These are phyloP conservation scores for Lasioglossum vierecki DNA, from an alignment of 2,888 invertebrate species.

Conservation along the genomic window DNA sequence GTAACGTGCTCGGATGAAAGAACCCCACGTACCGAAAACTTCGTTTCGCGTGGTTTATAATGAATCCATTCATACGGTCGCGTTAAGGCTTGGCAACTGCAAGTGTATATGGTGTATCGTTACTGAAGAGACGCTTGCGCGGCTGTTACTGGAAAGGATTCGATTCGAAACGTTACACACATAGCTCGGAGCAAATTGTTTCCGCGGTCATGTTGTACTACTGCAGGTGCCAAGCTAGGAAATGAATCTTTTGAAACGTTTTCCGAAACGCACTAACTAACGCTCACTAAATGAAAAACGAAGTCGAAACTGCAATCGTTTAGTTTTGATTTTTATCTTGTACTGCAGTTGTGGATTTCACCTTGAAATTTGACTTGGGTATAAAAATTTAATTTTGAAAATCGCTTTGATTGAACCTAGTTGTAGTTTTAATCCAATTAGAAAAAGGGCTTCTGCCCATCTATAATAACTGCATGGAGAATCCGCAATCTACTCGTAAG, in stretches of 20 bases:
- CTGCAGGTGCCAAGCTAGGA: background rate
- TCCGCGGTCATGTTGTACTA: background rate
- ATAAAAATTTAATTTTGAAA: too few relatives aligned
- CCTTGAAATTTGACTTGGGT: background rate
- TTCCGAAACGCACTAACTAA: background rate
- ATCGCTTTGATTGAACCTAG: too few relatives aligned
- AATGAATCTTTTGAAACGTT: background rate
- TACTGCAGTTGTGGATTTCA: background rate
- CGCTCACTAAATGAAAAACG: background rate
- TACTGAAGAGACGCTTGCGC: background rate
- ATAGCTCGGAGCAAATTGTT: background rate
- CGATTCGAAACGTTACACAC: background rate
- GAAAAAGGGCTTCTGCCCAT: too few relatives aligned
- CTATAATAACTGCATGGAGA: too few relatives aligned
- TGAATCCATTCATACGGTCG: conserved; percentile 40
- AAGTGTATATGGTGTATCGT: conserved; percentile 11
- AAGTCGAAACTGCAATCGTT: background rate
- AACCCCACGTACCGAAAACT: conserved; percentile 27
- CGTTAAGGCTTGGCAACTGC: conserved; percentile 4
- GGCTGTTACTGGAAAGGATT: conserved; percentile 12
- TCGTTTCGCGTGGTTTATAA: conserved; percentile 40
- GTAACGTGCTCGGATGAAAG: background rate
- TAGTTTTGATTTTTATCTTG: background rate
- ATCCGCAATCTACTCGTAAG: too few relatives aligned
- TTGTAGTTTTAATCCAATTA: too few relatives aligned